Conservation (phyloP, 2,113 vertebrate species). For the Aspidoscelis tigris region DNA sequence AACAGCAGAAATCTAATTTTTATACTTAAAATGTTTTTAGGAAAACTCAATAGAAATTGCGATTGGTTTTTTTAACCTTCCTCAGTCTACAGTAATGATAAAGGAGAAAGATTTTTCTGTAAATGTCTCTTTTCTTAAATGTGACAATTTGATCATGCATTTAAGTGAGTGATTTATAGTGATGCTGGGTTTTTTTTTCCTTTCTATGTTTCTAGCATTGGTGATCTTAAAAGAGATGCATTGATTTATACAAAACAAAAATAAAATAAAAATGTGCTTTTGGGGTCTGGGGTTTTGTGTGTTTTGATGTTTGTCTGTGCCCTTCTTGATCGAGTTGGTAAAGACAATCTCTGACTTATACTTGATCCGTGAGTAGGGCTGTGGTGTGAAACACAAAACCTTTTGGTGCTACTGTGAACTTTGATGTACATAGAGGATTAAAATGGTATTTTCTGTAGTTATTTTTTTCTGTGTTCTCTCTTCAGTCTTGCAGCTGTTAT, state of each 20-base stretch:
- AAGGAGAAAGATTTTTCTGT: constrained; percentile 58
- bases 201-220: constrained; percentile 82
- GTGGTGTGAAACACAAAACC: constrained; percentile 15
- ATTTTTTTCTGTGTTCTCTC: background rate
- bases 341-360: background rate
- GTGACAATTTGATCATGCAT: constrained; percentile 69
- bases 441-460: constrained; percentile 15
- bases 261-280: constrained; percentile 69
- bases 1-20: constrained; percentile 69
- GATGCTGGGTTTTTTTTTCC: constrained; percentile 62
- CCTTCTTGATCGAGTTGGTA: constrained; percentile 31
- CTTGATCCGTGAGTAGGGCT: constrained; percentile 23
- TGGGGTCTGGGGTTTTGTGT: background rate
- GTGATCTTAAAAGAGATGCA: constrained; percentile 74
- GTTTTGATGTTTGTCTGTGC: constrained; percentile 43
- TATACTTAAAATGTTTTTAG: constrained; percentile 73
- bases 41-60: constrained; percentile 26
- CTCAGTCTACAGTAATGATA: constrained; percentile 45
- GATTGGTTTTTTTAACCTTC: constrained; percentile 65
- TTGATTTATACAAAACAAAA: constrained; percentile 79
- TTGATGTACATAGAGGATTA: constrained; percentile 29
- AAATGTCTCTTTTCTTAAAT: constrained; percentile 62
- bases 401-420: background rate
- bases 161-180: constrained; percentile 76
- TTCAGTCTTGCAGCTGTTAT: constrained; percentile 34